Evolutionary conservation across 2,797 vertebrate species (phyloP), one percentile per base, ranked within the genome.

Genomic region (Bradypus variegatus): DNA sequence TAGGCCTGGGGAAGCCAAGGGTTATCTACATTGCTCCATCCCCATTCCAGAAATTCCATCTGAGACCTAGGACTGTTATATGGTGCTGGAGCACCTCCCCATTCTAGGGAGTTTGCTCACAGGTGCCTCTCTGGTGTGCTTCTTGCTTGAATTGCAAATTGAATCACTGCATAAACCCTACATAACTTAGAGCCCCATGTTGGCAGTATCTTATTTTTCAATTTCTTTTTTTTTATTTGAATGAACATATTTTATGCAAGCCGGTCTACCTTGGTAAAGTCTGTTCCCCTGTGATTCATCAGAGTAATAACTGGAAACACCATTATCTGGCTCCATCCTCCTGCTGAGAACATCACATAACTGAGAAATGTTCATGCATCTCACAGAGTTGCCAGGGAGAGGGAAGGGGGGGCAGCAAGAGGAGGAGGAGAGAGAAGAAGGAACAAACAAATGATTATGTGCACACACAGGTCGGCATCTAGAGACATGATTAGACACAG

Each of bases 131-230:
- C 83, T 95, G 89, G 58, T 83, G 90, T 80, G 67, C 64, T 93
- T 86, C 94, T 96, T 91, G 80, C 93, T 96, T 96, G 90, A 96
- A 95, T 95, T 95, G 91, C 93, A 96, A 96, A 96, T 95, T 80
- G 94, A 95, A 94, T 93, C 70, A 0, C 93, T 94, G 95, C 92
- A 94, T 94, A 95, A 96, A 94, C 95, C 95, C 94, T 93, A 88
- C 88, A 91, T 96, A 95, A 94, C 90, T 96, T 94, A 96, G 90
- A 91, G 91, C 95, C 94, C 94, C 94, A 72, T 88, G 95, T 96
- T 95, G 95, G 94, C 95, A 96, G 92, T 96, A 95, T 96, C 96
- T 96, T 96, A 96, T 95, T 96, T 96, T 96, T 96, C 96, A 96
- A 96, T 96, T 96, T 95, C 96, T 96, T 96, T 94, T 83, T 94